These are phyloP conservation scores for Circaetus cinerascens DNA, from an alignment of 2,113 vertebrate species.

Conservation along the genomic window DNA sequence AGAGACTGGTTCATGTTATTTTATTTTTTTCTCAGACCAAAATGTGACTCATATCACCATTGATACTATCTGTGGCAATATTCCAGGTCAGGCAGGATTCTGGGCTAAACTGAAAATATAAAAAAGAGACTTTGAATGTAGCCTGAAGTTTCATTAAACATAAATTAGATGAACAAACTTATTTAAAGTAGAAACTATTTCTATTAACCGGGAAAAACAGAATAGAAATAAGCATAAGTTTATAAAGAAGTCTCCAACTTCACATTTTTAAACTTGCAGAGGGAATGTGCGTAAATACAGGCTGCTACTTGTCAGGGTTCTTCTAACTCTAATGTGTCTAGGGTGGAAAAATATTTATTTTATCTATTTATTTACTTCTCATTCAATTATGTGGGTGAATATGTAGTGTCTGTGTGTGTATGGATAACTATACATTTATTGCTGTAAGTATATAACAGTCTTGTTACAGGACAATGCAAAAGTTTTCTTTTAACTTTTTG, in stretches of 20 bases:
- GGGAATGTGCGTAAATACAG: not conserved
- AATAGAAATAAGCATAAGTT: not conserved
- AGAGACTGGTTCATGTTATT: not conserved
- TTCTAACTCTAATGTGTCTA: not conserved
- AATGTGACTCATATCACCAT: not conserved
- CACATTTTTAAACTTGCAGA: not conserved
- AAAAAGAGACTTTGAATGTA: not conserved
- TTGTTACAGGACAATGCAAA: not conserved
- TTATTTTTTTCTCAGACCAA: not conserved
- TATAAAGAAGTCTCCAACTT: not conserved
- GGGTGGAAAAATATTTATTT: not conserved
- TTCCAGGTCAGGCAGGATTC: not conserved
- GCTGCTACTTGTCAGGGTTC: not conserved
- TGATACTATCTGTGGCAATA: not conserved
- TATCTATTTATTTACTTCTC: not conserved
- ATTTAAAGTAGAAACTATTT: not conserved
- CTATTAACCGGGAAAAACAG: not conserved
- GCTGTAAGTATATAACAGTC: not conserved
- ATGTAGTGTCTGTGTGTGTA: not conserved
- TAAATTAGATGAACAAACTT: not conserved
- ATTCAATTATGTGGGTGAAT: not conserved
- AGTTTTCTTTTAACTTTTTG: not conserved
- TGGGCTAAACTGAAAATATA: not conserved
- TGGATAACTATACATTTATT: not conserved
- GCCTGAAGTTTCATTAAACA: not conserved